Conservation (phyloP, 2,797 vertebrate species). For the Helarctos malayanus region DNA sequence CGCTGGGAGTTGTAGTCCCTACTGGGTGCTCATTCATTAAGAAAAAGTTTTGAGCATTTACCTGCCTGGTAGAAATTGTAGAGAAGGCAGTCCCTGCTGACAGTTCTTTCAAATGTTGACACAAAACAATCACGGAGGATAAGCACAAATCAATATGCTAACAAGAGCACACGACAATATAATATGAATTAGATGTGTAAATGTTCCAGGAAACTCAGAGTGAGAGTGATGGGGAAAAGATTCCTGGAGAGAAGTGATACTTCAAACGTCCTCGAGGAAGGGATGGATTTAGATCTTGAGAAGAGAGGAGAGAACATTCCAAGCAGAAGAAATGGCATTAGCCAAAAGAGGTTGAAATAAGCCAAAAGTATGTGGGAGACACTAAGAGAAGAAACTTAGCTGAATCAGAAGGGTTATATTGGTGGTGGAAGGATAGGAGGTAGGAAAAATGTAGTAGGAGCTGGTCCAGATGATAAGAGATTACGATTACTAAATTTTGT, state of each 20-base stretch:
- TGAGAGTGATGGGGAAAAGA: not conserved
- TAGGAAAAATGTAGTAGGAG: not conserved
- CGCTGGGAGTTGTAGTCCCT: not conserved
- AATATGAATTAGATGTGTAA: not conserved
- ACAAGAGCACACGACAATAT: not conserved
- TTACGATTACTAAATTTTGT: not conserved
- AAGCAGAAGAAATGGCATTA: not conserved
- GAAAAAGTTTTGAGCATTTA: not conserved
- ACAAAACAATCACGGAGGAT: not conserved
- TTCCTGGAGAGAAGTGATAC: not conserved
- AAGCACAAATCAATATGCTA: not conserved
- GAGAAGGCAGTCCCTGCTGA: not conserved
- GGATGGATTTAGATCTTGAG: not conserved
- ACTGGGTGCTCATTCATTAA: not conserved
- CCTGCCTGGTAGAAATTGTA: not conserved
- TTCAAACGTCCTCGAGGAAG: not conserved
- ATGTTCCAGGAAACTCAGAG: not conserved
- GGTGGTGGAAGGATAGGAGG: not conserved
- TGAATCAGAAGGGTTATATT: not conserved
- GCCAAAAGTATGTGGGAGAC: not conserved
- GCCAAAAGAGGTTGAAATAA: not conserved
- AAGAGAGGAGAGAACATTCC: not conserved
- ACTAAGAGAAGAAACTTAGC: not conserved
- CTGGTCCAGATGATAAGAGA: not conserved
- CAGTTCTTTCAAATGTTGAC: slow-evolving; percentile 44